phyloP scores from a whole-genome alignment of 2,113 vertebrate species.

The Paradoxurus hermaphroditus region DNA sequence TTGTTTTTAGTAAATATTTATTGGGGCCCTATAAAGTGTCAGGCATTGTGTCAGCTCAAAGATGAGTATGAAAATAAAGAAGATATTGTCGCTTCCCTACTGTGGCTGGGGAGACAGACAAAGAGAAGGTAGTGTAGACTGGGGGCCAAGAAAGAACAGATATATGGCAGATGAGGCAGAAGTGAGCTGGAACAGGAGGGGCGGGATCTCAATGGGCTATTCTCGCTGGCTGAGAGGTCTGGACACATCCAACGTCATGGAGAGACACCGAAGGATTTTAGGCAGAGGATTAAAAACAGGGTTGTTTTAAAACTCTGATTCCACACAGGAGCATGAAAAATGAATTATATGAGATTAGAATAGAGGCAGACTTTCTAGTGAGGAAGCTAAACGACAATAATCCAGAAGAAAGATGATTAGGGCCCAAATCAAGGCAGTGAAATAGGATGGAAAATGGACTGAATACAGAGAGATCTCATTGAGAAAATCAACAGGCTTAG shows the following conservation, averaged over 20 bases:
- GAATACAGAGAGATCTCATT: neutral
- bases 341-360: neutral
- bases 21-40: neutral
- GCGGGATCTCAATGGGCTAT: neutral
- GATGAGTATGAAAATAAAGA: neutral
- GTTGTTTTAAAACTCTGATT: neutral
- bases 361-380: neutral
- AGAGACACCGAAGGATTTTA: neutral
- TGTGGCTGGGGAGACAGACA: neutral
- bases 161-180: neutral
- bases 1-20: neutral
- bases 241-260: neutral
- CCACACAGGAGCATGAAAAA: neutral
- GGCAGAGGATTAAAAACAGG: neutral
- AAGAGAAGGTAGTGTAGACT: neutral
- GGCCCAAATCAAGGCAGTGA: neutral
- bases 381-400: neutral
- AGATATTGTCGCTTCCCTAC: neutral
- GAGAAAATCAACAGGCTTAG: neutral
- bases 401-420: neutral
- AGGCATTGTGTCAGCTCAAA: neutral
- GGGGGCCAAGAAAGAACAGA: neutral
- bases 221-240: neutral
- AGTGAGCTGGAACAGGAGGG: neutral
- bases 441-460: neutral